Evolutionary conservation across 2,113 vertebrate genomes (phyloP).

Genomic region (Cephalophus harveyi): DNA sequence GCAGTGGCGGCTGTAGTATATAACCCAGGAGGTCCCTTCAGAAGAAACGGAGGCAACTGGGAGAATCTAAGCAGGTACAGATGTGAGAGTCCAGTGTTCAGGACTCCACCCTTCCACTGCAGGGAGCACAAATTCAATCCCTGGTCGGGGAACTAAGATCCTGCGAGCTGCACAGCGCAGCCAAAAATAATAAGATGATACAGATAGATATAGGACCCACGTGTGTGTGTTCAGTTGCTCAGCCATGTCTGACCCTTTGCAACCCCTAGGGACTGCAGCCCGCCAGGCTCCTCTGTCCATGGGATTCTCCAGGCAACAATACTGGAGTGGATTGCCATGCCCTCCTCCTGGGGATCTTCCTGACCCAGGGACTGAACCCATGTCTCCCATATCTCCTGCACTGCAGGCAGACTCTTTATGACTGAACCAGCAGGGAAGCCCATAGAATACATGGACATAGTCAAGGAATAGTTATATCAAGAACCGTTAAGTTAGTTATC

Average conservation of each 20-base stretch:
- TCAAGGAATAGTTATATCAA: background rate
- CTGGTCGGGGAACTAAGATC: background rate
- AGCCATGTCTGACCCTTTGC: background rate
- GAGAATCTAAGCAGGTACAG: background rate
- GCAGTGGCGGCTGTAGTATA: background rate
- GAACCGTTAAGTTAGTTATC: background rate
- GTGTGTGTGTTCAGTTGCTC: background rate
- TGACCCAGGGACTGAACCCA: too few species aligned
- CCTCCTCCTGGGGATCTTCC: too few species aligned
- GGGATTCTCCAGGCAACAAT: background rate
- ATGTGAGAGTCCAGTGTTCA: background rate
- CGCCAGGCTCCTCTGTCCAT: background rate
- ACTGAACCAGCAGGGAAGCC: background rate
- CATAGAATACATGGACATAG: background rate
- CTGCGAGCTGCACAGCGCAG: background rate
- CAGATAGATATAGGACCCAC: background rate
- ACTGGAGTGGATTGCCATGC: background rate
- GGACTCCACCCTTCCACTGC: background rate
- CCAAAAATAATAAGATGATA: background rate
- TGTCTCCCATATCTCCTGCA: background rate
- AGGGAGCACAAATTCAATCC: background rate
- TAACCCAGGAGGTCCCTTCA: background rate
- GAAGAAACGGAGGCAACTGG: background rate
- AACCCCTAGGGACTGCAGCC: background rate
- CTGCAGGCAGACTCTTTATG: background rate